These are phyloP conservation scores for Heliconius eleuchia DNA, from an alignment of 1,140 invertebrate genomes.

Conservation along the genomic window DNA sequence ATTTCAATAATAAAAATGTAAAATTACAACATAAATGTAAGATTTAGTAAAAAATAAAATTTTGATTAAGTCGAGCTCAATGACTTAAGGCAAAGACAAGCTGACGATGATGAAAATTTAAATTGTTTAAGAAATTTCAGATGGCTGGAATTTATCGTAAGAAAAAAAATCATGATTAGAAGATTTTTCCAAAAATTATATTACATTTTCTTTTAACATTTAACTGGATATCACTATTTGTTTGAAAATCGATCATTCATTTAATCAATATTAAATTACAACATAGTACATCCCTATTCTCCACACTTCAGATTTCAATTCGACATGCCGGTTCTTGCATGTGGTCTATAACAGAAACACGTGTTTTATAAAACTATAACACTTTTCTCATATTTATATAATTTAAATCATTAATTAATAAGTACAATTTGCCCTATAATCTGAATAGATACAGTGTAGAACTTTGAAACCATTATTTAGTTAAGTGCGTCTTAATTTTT, in stretches of 20 bases:
- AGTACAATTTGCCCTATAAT: neutral
- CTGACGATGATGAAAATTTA: too few relatives aligned
- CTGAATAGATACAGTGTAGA: neutral
- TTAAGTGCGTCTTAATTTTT: constrained; percentile 16
- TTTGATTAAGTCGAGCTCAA: too few relatives aligned
- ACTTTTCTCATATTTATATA: constrained; percentile 7
- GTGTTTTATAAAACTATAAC: constrained; percentile 15
- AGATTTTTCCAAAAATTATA: too few relatives aligned
- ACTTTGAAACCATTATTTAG: neutral
- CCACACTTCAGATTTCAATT: neutral
- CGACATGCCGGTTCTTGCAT: constrained; percentile 21
- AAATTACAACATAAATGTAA: too few relatives aligned
- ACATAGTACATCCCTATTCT: neutral
- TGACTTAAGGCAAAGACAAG: too few relatives aligned
- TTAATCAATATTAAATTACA: neutral
- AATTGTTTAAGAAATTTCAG: too few relatives aligned
- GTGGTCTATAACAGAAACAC: constrained; percentile 30
- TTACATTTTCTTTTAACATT: neutral
- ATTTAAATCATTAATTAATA: neutral
- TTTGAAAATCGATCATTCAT: too few relatives aligned
- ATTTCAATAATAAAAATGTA: too few relatives aligned
- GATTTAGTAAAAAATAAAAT: too few relatives aligned
- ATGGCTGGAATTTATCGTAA: too few relatives aligned
- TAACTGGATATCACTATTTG: too few relatives aligned
- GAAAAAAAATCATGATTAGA: too few relatives aligned